phyloP scores from a whole-genome alignment of 2,797 vertebrate genomes.

The Galaxias olidus region DNA sequence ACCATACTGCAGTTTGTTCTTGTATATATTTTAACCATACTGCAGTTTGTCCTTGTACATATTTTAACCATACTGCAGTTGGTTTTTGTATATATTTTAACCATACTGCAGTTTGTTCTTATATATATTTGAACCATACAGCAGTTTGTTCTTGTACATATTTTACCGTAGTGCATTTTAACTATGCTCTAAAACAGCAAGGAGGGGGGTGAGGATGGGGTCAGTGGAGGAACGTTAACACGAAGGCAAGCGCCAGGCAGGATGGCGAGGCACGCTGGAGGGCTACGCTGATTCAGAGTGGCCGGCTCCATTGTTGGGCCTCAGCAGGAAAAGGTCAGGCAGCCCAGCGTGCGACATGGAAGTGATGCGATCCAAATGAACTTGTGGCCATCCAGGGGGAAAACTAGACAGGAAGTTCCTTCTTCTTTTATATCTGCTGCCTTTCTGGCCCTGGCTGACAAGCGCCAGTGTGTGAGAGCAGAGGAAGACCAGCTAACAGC shows the following conservation, averaged over 20 bases:
- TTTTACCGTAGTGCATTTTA: no score
- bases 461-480: not conserved
- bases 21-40: no score
- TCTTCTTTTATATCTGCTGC: no score
- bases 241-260: no score
- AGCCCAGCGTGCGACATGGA: slow-evolving; percentile 57
- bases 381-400: slow-evolving; percentile 60
- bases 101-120: no score
- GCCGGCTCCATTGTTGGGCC: slow-evolving; percentile 50
- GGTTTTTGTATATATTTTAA: no score
- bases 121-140: no score
- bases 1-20: no score
- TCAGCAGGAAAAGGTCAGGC: slow-evolving; percentile 64
- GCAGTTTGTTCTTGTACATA: no score
- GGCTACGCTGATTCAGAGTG: slow-evolving; percentile 44
- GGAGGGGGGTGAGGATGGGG: slow-evolving; percentile 22
- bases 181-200: not conserved
- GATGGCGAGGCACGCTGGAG: slow-evolving; percentile 19
- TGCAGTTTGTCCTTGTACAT: no score
- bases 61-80: no score
- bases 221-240: slow-evolving; percentile 10
- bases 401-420: slow-evolving; percentile 17
- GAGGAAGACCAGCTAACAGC: slow-evolving; percentile 59
- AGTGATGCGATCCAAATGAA: slow-evolving; percentile 64
- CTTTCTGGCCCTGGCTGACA: no score